These are phyloP conservation scores for Thalassophryne amazonica DNA, from an alignment of 2,797 vertebrate species.

Conservation along the genomic window DNA sequence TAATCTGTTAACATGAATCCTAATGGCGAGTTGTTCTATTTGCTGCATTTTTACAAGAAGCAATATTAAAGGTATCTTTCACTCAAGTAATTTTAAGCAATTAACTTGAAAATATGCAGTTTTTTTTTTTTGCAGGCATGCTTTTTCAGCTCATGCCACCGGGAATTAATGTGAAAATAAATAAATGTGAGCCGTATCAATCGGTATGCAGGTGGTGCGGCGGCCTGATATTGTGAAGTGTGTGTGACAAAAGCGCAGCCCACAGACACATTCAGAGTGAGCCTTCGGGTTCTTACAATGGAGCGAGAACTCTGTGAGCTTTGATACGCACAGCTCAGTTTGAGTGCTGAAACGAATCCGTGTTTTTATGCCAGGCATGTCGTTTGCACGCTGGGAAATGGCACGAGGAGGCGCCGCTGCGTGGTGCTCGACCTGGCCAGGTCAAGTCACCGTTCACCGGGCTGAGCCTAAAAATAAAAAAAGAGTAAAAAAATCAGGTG, in stretches of 20 bases:
- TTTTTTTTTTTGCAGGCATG: background rate
- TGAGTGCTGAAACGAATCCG: background rate
- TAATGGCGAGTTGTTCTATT: background rate
- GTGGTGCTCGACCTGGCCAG: too few relatives aligned
- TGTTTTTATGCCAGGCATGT: too few relatives aligned
- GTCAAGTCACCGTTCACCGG: too few relatives aligned
- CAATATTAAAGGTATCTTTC: too few relatives aligned
- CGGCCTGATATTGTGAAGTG: constrained; percentile 9
- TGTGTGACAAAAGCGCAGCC: constrained; percentile 12
- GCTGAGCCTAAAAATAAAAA: too few relatives aligned
- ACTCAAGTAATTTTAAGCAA: too few relatives aligned
- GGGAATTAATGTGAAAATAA: constrained; percentile 16
- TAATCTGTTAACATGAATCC: background rate
- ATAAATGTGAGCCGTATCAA: constrained; percentile 11
- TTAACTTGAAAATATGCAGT: constrained; percentile 11
- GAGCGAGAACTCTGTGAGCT: background rate
- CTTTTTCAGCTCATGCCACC: constrained; percentile 25
- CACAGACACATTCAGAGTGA: constrained; percentile 7
- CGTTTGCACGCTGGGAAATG: too few relatives aligned
- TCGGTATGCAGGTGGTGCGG: constrained; percentile 8
- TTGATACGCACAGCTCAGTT: background rate
- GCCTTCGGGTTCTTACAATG: too few relatives aligned
- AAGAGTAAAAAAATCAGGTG: too few relatives aligned
- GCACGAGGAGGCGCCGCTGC: too few relatives aligned
- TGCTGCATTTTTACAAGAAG: background rate